Evolutionary conservation across 2,797 vertebrate genomes (phyloP).

Genomic region (Phalloptychus januarius): DNA sequence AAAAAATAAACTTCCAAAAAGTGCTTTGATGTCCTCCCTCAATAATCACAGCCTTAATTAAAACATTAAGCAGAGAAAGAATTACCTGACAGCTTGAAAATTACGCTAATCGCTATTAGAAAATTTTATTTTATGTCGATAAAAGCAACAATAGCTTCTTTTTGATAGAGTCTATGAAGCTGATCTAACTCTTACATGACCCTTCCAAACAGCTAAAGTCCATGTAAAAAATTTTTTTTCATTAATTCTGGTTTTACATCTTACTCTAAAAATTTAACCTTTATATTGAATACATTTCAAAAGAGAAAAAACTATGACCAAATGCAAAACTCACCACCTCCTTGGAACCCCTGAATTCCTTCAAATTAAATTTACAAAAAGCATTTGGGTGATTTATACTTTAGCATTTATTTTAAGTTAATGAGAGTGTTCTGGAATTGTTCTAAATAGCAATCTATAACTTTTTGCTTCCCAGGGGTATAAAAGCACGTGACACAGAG

Average conservation of each 20-base stretch:
- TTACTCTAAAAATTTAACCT: background rate
- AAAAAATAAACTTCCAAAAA: constrained; percentile 24
- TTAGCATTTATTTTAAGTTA: background rate
- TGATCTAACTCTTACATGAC: background rate
- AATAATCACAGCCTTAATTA: constrained; percentile 20
- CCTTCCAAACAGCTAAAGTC: background rate
- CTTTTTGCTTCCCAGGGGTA: background rate
- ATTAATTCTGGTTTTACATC: background rate
- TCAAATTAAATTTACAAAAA: background rate
- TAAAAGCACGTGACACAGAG: background rate
- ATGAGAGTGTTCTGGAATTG: background rate
- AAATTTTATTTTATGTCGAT: constrained; percentile 10
- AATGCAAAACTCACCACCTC: background rate
- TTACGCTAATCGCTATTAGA: constrained; percentile 18
- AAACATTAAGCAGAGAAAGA: constrained; percentile 4
- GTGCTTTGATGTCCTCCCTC: constrained; percentile 15
- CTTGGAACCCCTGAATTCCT: no score
- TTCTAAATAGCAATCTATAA: background rate
- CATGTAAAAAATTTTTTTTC: background rate
- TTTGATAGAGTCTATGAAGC: background rate
- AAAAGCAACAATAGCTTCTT: background rate
- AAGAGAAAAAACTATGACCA: no score
- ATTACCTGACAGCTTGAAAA: constrained; percentile 6
- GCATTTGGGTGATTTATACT: background rate
- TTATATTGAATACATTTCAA: background rate